These are phyloP conservation scores for Nothura maculosa DNA, from an alignment of 2,797 vertebrate species.

Conservation along the genomic window DNA sequence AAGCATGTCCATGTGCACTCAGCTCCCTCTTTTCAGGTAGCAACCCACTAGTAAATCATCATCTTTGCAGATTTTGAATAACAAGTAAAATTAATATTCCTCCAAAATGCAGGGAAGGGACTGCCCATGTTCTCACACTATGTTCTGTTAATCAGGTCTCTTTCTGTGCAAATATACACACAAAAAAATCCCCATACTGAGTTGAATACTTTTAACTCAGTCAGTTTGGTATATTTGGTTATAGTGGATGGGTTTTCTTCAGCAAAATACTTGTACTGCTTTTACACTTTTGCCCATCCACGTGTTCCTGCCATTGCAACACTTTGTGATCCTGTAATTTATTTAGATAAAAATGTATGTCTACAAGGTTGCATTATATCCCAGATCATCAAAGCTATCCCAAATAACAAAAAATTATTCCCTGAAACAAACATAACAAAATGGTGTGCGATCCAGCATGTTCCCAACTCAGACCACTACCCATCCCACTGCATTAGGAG, in stretches of 20 bases:
- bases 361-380: background rate
- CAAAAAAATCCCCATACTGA: background rate
- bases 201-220: background rate
- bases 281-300: background rate
- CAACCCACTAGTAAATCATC: background rate
- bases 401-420: background rate
- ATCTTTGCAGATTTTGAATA: background rate
- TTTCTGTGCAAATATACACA: background rate
- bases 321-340: background rate
- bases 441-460: background rate
- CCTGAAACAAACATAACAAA: background rate
- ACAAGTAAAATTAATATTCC: background rate
- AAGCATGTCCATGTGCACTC: background rate
- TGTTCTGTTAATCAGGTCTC: background rate
- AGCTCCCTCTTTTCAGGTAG: background rate
- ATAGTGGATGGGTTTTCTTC: background rate
- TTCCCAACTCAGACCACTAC: background rate
- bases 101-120: background rate
- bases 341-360: background rate
- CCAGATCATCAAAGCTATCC: background rate
- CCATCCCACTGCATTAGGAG: background rate
- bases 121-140: background rate
- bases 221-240: background rate
- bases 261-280: background rate
- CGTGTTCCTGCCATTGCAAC: background rate